Base-by-base conservation (phyloP, 1,140 invertebrate genomes). In the Cardiocondyla obscurior region DNA sequence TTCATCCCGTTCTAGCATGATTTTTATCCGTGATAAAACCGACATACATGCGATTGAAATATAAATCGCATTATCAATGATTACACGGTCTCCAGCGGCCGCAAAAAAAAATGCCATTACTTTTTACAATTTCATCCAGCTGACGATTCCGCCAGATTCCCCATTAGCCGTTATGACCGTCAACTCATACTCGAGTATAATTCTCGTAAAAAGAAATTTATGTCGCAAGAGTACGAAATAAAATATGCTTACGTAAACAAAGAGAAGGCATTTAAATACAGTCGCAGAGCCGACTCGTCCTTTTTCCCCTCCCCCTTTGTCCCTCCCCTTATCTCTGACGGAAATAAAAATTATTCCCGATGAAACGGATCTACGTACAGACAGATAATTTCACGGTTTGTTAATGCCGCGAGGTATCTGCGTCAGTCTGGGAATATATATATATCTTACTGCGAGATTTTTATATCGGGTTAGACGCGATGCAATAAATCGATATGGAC, bases 11-110 rank as follows among this genome's bases (percentile, higher is more conserved):
- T 55, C 12, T 10, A 6, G 10, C 28, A 72, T 33, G 36, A 65
- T 79, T 77, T 55, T 64, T 60, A 33, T 10, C 22, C 22, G 55
- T 57, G 25, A 81, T 22, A n/a, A 82, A 70, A 51, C 44, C 22
- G 42, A 12, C 8, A 55, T 30, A 19, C 16, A 67, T 8, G n/a
- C 30, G 25, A 49, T 19, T 10, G 28, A 19, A 77, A 51, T 6
- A 5, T 39, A 77, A 51, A 77, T 53, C 16, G 2, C 16, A 28
- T 67, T 67, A 67, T 77, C 25, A 28, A 22, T 36, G 22, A 77
- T 65, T 51, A 77, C 1, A n/a, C 30, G 36, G n/a, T 4, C 10
- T 25, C 46, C n/a, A n/a, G n/a, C 4, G 12, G 4, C 8, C 51
- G 19, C 14, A n/a, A n/a, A n/a, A n/a, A n/a, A n/a, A 22, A 58